Conservation (phyloP, 2,113 vertebrate genomes). For the Cyanoramphus novaezelandiae region DNA sequence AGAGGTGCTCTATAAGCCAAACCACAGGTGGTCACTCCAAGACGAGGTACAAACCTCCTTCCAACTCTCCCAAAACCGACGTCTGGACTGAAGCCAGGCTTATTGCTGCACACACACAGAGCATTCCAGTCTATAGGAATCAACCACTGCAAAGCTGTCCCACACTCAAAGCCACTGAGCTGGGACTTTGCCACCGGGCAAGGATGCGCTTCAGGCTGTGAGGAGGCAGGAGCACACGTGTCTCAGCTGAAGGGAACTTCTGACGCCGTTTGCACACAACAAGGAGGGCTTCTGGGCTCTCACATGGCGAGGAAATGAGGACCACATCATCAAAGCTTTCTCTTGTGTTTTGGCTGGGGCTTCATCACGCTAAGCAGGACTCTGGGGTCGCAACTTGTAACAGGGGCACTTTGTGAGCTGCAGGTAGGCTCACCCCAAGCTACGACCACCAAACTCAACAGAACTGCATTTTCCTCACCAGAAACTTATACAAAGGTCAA, state of each 20-base stretch:
- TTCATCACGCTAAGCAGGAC: neutral
- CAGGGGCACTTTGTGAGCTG: neutral
- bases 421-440: neutral
- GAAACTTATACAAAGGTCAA: neutral
- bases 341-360: neutral
- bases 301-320: neutral
- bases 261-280: neutral
- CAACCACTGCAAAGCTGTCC: neutral
- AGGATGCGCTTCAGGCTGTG: neutral
- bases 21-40: neutral
- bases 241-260: neutral
- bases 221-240: neutral
- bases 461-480: neutral
- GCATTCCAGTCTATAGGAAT: neutral
- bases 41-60: neutral
- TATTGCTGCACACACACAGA: rapidly evolving
- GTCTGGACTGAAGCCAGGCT: neutral
- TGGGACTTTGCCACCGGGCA: neutral
- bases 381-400: neutral
- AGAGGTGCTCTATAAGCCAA: neutral
- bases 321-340: neutral
- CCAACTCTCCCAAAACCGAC: neutral
- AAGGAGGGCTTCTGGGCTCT: neutral
- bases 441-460: neutral
- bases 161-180: rapidly evolving